A percentile compares a stretch with the other conserved stretches of the same genome.
phyloP scores from a whole-genome alignment of 2,113 vertebrate genomes.

The Pteronura brasiliensis region DNA sequence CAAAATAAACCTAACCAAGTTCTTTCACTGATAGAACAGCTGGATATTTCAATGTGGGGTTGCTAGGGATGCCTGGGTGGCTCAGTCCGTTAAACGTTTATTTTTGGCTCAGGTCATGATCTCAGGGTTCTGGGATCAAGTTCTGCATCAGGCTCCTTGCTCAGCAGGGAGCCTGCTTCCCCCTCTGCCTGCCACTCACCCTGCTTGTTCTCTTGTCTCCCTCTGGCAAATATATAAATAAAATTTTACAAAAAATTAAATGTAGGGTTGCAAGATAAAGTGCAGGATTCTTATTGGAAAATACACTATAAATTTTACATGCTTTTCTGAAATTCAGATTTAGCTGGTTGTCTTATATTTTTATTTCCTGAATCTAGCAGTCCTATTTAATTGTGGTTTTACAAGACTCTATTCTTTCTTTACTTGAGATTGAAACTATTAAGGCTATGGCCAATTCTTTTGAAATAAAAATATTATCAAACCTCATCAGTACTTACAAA shows the following conservation, averaged over 20 bases:
- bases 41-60: not conserved
- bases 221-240: too few relatives aligned
- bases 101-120: not conserved
- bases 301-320: not conserved
- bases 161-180: too few relatives aligned
- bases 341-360: not conserved
- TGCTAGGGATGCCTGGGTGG: not conserved
- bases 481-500: not conserved
- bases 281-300: not conserved
- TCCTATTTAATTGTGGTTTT: not conserved
- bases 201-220: too few relatives aligned
- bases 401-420: not conserved
- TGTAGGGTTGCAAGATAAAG: not conserved
- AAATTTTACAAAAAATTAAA: not conserved
- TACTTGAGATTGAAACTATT: not conserved
- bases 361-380: not conserved
- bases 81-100: not conserved
- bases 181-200: too few relatives aligned
- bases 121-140: not conserved
- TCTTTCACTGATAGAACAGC: not conserved
- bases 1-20: not conserved
- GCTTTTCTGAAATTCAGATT: slow-evolving; percentile 10
- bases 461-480: not conserved
- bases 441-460: not conserved
- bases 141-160: not conserved